Evolutionary conservation across 1,140 invertebrate genomes (phyloP).

Genomic region (Elymnias hypermnestra): DNA sequence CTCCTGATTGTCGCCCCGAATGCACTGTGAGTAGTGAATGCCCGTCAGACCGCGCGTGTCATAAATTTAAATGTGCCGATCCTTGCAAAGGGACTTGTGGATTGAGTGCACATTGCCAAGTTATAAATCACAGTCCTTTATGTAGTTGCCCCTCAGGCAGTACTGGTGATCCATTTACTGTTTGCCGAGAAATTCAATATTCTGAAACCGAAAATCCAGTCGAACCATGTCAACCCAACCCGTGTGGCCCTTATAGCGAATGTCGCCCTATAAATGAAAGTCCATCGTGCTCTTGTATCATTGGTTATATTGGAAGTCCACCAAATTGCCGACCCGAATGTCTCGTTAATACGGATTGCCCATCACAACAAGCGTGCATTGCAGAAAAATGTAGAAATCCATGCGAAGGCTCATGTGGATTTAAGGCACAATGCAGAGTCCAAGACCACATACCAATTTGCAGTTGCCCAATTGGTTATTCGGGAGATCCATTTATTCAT

Average conservation of each 20-base stretch:
- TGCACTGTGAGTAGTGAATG: conserved; percentile 86
- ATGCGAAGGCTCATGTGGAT: conserved; percentile 87
- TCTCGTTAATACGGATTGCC: conserved; percentile 86
- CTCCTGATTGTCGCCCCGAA: conserved; percentile 83
- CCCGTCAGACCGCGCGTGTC: conserved; percentile 81
- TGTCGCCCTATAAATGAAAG: conserved; percentile 78
- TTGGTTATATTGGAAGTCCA: conserved; percentile 85
- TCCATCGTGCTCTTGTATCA: conserved; percentile 83
- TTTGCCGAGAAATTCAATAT: conserved; percentile 76
- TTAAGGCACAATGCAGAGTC: conserved; percentile 84
- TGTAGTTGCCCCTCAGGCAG: conserved; percentile 83
- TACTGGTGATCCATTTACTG: conserved; percentile 81
- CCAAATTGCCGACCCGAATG: conserved; percentile 89
- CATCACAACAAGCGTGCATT: conserved; percentile 85
- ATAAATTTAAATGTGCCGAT: conserved; percentile 83
- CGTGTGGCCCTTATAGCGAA: conserved; percentile 85
- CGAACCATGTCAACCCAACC: conserved; percentile 83
- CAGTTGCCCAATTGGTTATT: conserved; percentile 82
- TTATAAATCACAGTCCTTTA: conserved; percentile 85
- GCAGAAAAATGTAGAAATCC: conserved; percentile 87
- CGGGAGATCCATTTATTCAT: conserved; percentile 86
- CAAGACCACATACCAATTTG: conserved; percentile 87
- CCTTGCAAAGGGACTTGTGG: conserved; percentile 84
- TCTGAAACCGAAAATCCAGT: conserved; percentile 47
- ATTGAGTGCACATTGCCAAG: conserved; percentile 81